Conservation (phyloP, 2,797 vertebrate genomes). For the Syncerus caffer region DNA sequence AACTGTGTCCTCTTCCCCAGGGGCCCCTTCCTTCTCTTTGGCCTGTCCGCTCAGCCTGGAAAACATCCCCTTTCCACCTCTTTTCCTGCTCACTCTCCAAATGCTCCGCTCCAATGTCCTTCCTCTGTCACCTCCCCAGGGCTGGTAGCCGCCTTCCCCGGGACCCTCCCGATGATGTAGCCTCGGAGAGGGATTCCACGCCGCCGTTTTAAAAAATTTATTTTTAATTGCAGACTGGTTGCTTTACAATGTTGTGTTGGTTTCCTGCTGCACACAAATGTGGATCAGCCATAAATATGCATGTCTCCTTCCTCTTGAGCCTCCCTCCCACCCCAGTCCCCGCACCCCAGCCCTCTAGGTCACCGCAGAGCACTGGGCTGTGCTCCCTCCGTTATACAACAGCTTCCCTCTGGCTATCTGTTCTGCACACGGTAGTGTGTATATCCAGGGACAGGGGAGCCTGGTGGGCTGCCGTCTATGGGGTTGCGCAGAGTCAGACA, state of each 20-base stretch:
- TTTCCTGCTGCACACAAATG: neutral
- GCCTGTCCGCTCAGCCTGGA: neutral
- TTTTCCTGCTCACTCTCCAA: neutral
- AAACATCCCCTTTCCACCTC: neutral
- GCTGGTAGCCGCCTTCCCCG: fast-evolving
- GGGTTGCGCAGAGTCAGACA: too few relatives aligned
- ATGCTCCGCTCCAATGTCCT: neutral
- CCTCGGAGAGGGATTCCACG: neutral
- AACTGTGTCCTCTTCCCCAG: neutral
- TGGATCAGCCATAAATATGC: neutral
- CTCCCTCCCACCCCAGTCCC: neutral
- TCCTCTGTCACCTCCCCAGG: neutral
- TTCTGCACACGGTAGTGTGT: neutral
- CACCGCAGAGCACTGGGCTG: neutral
- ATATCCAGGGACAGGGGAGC: too few relatives aligned
- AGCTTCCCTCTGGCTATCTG: neutral
- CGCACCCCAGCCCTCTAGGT: neutral
- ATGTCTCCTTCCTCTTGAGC: neutral
- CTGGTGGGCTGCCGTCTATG: too few relatives aligned
- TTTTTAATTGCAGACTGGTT: neutral
- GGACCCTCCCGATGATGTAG: fast-evolving
- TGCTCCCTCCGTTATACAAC: fast-evolving
- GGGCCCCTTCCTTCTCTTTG: neutral
- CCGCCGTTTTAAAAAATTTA: neutral
- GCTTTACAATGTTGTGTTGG: neutral